These are phyloP conservation scores for Heterotis niloticus DNA, from an alignment of 2,113 vertebrate species.

Conservation along the genomic window DNA sequence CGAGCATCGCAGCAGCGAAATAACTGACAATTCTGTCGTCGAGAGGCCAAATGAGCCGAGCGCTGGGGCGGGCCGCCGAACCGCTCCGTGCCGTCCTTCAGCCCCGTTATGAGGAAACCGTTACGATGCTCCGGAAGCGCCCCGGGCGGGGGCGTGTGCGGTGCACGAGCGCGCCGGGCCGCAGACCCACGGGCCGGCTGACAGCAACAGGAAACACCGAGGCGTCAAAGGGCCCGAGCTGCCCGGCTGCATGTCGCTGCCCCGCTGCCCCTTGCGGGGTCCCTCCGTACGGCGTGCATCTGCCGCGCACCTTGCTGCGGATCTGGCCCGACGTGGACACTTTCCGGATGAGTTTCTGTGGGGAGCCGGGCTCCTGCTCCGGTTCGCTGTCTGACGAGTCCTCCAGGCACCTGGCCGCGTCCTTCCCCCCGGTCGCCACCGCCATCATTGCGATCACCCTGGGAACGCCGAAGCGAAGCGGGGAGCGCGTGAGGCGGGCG, in stretches of 20 bases:
- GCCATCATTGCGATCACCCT: constrained; percentile 64
- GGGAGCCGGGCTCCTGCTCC: constrained; percentile 84
- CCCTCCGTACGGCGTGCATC: background rate
- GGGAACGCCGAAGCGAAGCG: background rate
- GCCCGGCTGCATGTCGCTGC: constrained; percentile 37
- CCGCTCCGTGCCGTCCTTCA: background rate
- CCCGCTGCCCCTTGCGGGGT: background rate
- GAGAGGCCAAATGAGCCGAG: no score
- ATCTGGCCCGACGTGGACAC: constrained; percentile 94
- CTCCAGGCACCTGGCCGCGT: constrained; percentile 63
- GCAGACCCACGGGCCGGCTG: background rate
- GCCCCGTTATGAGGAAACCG: constrained; percentile 15
- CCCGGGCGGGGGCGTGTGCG: background rate
- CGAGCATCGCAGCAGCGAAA: no score
- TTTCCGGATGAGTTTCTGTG: constrained; percentile 91
- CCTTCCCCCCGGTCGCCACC: constrained; percentile 63
- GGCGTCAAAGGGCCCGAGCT: background rate
- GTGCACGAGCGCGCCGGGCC: background rate
- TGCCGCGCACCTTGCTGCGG: constrained; percentile 79
- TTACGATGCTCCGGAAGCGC: background rate
- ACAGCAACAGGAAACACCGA: background rate
- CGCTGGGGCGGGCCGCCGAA: background rate
- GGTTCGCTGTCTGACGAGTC: constrained; percentile 93
- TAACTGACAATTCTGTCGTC: no score
- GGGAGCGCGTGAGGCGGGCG: constrained; percentile 22